These are phyloP conservation scores for Lontra canadensis DNA, from an alignment of 2,113 vertebrate genomes.

Conservation along the genomic window DNA sequence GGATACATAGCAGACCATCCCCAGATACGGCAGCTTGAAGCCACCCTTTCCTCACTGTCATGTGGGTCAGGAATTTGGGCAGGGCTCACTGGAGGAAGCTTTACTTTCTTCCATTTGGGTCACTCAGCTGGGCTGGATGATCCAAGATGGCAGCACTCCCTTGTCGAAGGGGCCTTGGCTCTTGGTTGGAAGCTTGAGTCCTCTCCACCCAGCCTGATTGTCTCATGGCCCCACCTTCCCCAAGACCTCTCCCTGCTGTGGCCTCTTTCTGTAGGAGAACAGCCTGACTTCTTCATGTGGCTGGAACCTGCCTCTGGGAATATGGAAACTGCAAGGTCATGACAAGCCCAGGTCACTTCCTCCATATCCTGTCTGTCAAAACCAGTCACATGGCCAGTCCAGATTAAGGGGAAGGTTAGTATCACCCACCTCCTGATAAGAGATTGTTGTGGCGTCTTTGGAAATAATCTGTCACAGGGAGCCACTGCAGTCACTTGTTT, in stretches of 20 bases:
- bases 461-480: not conserved
- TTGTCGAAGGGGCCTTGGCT: not conserved
- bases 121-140: not conserved
- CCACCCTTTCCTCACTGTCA: not conserved
- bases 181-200: not conserved
- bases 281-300: not conserved
- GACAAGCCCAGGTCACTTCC: not conserved
- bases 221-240: not conserved
- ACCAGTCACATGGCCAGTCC: not conserved
- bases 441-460: not conserved
- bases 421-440: not conserved
- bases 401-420: not conserved
- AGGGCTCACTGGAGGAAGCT: not conserved
- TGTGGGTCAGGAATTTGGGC: not conserved
- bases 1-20: not conserved
- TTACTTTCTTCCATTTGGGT: not conserved
- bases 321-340: not conserved
- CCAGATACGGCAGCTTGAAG: not conserved
- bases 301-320: not conserved
- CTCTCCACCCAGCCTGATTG: not conserved
- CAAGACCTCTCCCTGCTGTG: not conserved
- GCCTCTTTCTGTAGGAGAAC: not conserved
- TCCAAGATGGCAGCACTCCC: not conserved
- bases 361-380: not conserved
- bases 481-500: not conserved